Evolutionary conservation across 2,113 vertebrate genomes (phyloP).

Genomic region (Lonchura striata): DNA sequence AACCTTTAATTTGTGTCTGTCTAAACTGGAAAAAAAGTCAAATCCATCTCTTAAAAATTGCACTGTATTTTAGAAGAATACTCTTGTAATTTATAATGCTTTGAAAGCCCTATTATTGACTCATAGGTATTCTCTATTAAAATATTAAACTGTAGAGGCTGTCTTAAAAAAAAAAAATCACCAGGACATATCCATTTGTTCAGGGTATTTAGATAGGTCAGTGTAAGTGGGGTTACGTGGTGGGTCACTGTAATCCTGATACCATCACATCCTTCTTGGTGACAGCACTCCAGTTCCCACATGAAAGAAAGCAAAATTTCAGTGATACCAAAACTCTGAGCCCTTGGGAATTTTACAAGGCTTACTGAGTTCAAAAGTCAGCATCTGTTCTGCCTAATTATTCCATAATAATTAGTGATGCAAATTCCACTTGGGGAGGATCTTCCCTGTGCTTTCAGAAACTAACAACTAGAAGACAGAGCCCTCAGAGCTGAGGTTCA

Average conservation of each 20-base stretch:
- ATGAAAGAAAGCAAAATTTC: background rate
- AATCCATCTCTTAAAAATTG: background rate
- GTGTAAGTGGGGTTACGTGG: background rate
- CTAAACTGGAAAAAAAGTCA: background rate
- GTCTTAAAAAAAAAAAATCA: background rate
- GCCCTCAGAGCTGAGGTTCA: background rate
- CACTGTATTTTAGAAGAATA: background rate
- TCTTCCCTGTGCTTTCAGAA: slow-evolving; percentile 13
- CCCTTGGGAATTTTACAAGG: background rate
- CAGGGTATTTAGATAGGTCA: background rate
- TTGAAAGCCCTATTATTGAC: background rate
- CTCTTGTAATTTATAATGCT: background rate
- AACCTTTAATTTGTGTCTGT: background rate
- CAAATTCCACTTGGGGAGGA: slow-evolving; percentile 31
- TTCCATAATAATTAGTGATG: slow-evolving; percentile 55
- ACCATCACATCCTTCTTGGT: background rate
- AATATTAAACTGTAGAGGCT: background rate
- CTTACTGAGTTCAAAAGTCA: slow-evolving; percentile 40
- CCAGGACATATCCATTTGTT: background rate
- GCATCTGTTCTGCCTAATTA: slow-evolving; percentile 59
- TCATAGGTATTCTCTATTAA: background rate
- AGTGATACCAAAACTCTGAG: background rate
- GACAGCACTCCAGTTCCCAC: background rate
- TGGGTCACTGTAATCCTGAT: background rate
- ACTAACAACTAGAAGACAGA: background rate